phyloP scores from a whole-genome alignment of 2,113 vertebrate genomes.

The Toxotes jaculatrix region DNA sequence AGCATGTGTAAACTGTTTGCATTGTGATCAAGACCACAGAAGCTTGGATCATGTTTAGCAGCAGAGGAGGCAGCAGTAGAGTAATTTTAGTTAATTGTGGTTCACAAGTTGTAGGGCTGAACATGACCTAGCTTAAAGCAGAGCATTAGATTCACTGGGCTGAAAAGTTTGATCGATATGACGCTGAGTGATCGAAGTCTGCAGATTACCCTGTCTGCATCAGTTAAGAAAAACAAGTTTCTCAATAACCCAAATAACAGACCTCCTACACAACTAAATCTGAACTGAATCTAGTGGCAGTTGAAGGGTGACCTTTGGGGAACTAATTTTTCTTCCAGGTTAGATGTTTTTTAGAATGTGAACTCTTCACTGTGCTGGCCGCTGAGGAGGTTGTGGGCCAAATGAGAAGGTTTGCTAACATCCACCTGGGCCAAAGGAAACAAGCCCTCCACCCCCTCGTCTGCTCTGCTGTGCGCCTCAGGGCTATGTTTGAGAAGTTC shows the following conservation, averaged over 20 bases:
- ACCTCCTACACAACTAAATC: background rate
- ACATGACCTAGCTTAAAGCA: background rate
- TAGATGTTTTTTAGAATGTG: conserved; percentile 43
- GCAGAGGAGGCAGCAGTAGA: background rate
- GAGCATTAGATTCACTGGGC: background rate
- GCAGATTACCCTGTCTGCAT: background rate
- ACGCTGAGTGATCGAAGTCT: background rate
- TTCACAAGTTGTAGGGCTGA: background rate
- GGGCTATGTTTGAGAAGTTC: conserved; percentile 51
- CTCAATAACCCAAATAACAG: background rate
- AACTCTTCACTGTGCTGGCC: conserved; percentile 27
- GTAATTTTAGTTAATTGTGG: background rate
- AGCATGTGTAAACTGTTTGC: background rate
- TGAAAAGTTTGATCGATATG: conserved; percentile 1
- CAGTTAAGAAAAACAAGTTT: conserved; percentile 28
- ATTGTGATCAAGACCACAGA: no score
- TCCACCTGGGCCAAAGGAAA: conserved; percentile 69
- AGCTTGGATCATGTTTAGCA: no score
- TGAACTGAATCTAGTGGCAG: conserved; percentile 10
- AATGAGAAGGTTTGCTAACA: conserved; percentile 58
- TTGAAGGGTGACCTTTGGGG: conserved; percentile 14
- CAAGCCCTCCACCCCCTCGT: conserved; percentile 39
- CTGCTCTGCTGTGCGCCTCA: conserved; percentile 37
- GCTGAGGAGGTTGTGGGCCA: conserved; percentile 19
- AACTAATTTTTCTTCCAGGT: conserved; percentile 15